These are phyloP conservation scores for Polydrusus tereticollis DNA, from an alignment of 2,888 invertebrate species.

Conservation along the genomic window DNA sequence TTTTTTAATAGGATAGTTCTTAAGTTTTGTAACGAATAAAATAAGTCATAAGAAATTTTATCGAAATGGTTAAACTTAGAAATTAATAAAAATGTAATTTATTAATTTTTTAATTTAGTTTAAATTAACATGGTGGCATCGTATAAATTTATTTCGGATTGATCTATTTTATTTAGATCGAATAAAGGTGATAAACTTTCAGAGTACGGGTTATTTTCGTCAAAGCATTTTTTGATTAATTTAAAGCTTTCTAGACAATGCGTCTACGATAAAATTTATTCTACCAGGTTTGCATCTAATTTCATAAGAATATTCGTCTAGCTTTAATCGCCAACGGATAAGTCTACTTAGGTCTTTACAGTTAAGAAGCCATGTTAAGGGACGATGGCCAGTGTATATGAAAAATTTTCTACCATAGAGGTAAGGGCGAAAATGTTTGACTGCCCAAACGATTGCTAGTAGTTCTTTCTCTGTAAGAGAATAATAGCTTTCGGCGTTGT, in stretches of 20 bases:
- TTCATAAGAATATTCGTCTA: no score
- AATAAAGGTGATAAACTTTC: constrained; percentile 25
- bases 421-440: constrained; percentile 56
- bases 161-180: constrained; percentile 24
- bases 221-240: constrained; percentile 42
- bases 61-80: constrained; percentile 27
- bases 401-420: no score
- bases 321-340: constrained; percentile 60
- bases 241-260: no score
- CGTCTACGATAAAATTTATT: no score
- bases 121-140: constrained; percentile 1
- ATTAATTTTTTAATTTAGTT: not conserved
- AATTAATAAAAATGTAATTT: constrained; percentile 21
- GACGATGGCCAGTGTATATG: constrained; percentile 64
- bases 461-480: constrained; percentile 56
- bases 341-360: constrained; percentile 62
- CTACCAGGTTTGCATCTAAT: no score
- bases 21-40: constrained; percentile 11
- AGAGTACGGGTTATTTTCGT: constrained; percentile 39
- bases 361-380: no score
- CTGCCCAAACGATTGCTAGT: constrained; percentile 55
- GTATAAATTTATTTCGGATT: constrained; percentile 16
- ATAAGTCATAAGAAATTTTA: not conserved
- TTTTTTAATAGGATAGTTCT: constrained; percentile 12
- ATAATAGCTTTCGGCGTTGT: constrained; percentile 52